Percentiles rank a stretch among this genome's conserved stretches.
Evolutionary conservation across 2,888 invertebrate species (phyloP).

Genomic region (Zonitis immaculata): DNA sequence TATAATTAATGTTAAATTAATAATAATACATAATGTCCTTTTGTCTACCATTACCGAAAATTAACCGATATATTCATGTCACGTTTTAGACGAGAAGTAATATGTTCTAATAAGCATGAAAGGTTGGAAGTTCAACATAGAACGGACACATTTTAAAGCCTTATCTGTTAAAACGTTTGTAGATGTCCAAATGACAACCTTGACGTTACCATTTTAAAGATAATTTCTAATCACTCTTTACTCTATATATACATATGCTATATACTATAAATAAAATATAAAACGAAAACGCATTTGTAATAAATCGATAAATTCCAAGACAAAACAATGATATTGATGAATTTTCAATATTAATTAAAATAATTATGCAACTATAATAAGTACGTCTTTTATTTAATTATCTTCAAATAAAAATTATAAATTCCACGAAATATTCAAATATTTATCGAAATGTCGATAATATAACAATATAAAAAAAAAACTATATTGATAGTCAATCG

Average conservation of each 20-base stretch:
- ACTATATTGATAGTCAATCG: too few relatives aligned
- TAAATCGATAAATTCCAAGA: background rate
- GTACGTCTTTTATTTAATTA: too few relatives aligned
- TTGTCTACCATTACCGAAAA: slow-evolving; percentile 6
- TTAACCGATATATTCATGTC: slow-evolving; percentile 19
- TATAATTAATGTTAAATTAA: too few relatives aligned
- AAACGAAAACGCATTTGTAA: background rate
- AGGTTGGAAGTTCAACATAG: slow-evolving; percentile 23
- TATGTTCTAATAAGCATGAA: slow-evolving; percentile 26
- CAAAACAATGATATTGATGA: background rate
- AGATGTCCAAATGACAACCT: slow-evolving; percentile 14
- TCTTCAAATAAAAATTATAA: too few relatives aligned
- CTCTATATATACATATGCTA: background rate
- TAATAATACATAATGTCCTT: background rate
- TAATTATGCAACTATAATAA: too few relatives aligned
- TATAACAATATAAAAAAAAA: too few relatives aligned
- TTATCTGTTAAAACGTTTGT: slow-evolving; percentile 14
- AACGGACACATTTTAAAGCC: slow-evolving; percentile 20
- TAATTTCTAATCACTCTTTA: slow-evolving; percentile 9
- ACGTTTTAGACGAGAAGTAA: slow-evolving; percentile 22
- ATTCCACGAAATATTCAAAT: too few relatives aligned
- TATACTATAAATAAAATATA: background rate
- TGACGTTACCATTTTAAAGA: slow-evolving; percentile 10
- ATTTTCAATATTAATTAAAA: too few relatives aligned
- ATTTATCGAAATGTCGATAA: too few relatives aligned